Conservation (phyloP, 2,888 invertebrate genomes). For the Embidobia sp. region DNA sequence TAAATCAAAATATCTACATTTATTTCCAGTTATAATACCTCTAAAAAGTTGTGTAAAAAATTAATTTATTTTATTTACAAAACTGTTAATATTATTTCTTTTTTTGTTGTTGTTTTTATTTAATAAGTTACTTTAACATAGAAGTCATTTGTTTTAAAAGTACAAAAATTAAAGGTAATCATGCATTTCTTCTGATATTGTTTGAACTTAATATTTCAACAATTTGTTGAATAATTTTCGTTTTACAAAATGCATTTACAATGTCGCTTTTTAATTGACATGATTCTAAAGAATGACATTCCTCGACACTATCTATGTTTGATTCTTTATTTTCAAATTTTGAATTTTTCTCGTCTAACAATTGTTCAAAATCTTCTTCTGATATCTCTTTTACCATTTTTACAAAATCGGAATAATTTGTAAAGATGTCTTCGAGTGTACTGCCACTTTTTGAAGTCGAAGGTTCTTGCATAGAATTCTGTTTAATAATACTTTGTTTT, state of each 20-base stretch:
- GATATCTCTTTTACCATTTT: slow-evolving; percentile 25
- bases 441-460: slow-evolving; percentile 1
- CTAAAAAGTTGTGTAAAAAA: no score
- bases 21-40: no score
- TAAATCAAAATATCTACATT: no score
- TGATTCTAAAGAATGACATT: slow-evolving; percentile 46
- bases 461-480: slow-evolving; percentile 7
- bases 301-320: background rate
- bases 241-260: slow-evolving; percentile 86
- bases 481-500: slow-evolving; percentile 1
- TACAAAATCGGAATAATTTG: slow-evolving; percentile 28
- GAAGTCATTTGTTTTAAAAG: no score
- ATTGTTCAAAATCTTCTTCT: slow-evolving; percentile 18
- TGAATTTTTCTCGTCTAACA: slow-evolving; percentile 18
- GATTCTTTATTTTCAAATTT: slow-evolving; percentile 32
- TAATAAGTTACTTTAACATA: no score
- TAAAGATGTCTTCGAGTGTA: slow-evolving; percentile 18
- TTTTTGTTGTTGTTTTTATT: no score
- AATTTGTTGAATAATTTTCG: slow-evolving; percentile 73
- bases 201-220: slow-evolving; percentile 15
- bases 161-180: no score
- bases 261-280: slow-evolving; percentile 77
- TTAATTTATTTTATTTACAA: no score
- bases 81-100: no score
- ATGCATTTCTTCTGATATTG: slow-evolving; percentile 1